A percentile compares a stretch with the other conserved stretches of the same genome.
Conservation (phyloP, 2,888 invertebrate genomes). For the Melanophora roralis region DNA sequence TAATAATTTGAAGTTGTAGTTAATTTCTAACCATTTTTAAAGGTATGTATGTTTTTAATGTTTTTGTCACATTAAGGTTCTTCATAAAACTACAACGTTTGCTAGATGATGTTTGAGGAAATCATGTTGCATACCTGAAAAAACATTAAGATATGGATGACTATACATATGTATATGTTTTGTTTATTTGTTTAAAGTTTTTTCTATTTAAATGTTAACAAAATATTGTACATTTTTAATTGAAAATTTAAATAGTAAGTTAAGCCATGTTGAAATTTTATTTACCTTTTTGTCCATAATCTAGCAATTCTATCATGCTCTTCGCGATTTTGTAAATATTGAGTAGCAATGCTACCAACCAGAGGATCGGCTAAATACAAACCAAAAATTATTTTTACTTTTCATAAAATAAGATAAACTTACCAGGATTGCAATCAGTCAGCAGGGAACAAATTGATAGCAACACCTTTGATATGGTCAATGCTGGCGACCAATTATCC, state of each 20-base stretch:
- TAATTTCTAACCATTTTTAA: conserved; percentile 48
- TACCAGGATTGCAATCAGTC: conserved; percentile 99
- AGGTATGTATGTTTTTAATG: conserved; percentile 43
- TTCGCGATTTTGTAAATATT: conserved; percentile 97
- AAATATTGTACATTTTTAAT: no score
- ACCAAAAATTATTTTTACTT: conserved; percentile 13
- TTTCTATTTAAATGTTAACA: no score
- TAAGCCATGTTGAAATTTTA: no score
- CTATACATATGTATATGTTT: no score
- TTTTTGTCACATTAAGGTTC: conserved; percentile 60
- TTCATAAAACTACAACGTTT: conserved; percentile 60
- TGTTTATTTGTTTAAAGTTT: no score
- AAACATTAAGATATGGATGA: no score
- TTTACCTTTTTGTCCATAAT: conserved; percentile 97
- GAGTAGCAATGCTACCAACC: conserved; percentile 98
- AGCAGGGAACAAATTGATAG: conserved; percentile 98
- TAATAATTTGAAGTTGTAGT: conserved; percentile 67
- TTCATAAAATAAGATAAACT: conserved; percentile 66
- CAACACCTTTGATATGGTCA: conserved; percentile 98
- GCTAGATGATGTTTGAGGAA: conserved; percentile 67
- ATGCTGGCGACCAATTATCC: conserved; percentile 99
- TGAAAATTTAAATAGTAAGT: no score
- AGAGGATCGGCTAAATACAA: conserved; percentile 91
- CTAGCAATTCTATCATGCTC: conserved; percentile 99
- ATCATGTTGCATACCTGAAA: conserved; percentile 76